These are phyloP conservation scores for Punctoribates punctum DNA, from an alignment of 2,888 invertebrate species.

Conservation along the genomic window DNA sequence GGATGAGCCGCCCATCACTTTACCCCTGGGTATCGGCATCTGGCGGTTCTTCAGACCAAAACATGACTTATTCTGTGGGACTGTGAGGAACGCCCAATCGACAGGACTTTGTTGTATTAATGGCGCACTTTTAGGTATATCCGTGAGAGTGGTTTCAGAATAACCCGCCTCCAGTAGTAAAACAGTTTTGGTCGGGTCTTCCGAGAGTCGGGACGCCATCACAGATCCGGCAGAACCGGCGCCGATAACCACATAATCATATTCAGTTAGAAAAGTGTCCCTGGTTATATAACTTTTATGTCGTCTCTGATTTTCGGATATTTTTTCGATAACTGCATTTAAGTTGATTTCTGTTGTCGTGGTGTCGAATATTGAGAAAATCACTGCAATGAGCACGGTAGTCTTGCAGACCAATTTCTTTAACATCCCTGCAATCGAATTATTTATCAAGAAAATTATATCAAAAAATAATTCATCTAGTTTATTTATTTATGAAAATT, in stretches of 20 bases:
- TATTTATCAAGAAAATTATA: too few relatives aligned
- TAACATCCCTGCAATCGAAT: too few relatives aligned
- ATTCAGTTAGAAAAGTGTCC: too few relatives aligned
- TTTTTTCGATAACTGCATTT: too few relatives aligned
- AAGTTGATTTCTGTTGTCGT: too few relatives aligned
- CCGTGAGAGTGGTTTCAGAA: conserved; percentile 48
- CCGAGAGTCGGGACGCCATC: conserved; percentile 69
- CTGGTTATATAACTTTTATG: too few relatives aligned
- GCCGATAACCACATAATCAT: conserved; percentile 55
- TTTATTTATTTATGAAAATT: too few relatives aligned
- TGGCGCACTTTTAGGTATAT: conserved; percentile 48
- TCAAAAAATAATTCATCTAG: too few relatives aligned
- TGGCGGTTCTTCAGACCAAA: conserved; percentile 46
- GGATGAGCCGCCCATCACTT: conserved; percentile 80
- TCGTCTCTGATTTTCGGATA: too few relatives aligned
- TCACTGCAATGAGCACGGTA: too few relatives aligned
- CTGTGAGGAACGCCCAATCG: conserved; percentile 89
- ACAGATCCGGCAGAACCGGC: conserved; percentile 83
- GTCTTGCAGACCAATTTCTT: too few relatives aligned
- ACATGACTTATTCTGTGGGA: conserved; percentile 62
- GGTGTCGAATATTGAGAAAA: too few relatives aligned
- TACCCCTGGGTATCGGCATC: conserved; percentile 91
- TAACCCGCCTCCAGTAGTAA: conserved; percentile 49
- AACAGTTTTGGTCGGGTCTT: conserved; percentile 47
- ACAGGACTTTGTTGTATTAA: conserved; percentile 54